Evolutionary conservation across 2,888 invertebrate species (phyloP), one percentile per base, ranked within the genome.

Genomic region (Odontocolon sp.): DNA sequence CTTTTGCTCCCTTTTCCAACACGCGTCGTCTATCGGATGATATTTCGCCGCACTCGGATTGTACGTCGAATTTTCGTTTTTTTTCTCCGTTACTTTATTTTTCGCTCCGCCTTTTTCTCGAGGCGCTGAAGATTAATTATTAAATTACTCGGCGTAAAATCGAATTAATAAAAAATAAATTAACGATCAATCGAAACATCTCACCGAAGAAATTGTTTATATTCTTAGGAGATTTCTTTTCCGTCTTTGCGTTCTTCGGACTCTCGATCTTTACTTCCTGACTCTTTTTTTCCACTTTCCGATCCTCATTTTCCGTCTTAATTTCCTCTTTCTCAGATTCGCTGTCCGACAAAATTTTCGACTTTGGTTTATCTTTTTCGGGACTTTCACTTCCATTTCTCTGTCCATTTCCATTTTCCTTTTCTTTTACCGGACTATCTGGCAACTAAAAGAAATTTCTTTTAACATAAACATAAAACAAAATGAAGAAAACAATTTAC

Each of bases 11-110:
- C 91, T 90, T 72, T 93, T 91, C 98, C 98, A 98, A 84, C 93
- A 94, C 0, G 98, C 98, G 91, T 97, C 94, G 0, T 94, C 91
- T 9, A 97, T 92, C 0, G 98, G 97, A 90, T 98, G 93, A 90
- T 98, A 98, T 50, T 94, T 94, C 0, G 91, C 79, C 83, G 93
- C 93, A 21, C 92, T 90, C 0, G 98, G 98, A 89, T 96, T 93
- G 89, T 96, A 98, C 4, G 92, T 92, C 0, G 89, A 87, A 57
- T 83, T 75, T 1, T 77, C 72, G 26, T 85, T 84, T 68, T 79
- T 70, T 57, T 83, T 83, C n/a, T 72, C 69, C n/a, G 23, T 42
- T 52, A 54, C 79, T 70, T 69, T 79, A 61, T 72, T 57, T 54
- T 83, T 84, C 16, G 64, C 4, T 16, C 70, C 78, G 64, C 67